Percentiles rank a stretch among this genome's conserved stretches.
phyloP scores from a whole-genome alignment of 2,888 invertebrate species.

The Hedychridium roseum region DNA sequence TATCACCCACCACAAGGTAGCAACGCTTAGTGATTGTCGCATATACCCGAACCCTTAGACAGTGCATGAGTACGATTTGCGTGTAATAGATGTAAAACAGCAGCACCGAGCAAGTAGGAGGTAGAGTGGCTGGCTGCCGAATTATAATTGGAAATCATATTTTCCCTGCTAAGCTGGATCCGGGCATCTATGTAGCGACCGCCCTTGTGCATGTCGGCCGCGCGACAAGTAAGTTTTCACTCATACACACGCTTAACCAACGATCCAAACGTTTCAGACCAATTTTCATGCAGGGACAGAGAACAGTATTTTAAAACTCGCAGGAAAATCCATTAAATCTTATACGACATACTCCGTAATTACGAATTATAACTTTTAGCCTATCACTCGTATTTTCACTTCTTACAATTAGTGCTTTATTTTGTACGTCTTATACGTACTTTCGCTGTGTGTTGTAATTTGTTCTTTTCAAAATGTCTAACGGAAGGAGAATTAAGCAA shows the following conservation, averaged over 20 bases:
- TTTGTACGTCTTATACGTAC: no score
- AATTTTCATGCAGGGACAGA: no score
- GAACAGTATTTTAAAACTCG: no score
- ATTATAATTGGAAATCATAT: conserved; percentile 54
- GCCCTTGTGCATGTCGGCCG: conserved; percentile 58
- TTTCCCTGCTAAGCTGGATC: conserved; percentile 59
- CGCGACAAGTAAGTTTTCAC: conserved; percentile 55
- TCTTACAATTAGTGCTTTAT: no score
- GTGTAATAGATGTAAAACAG: conserved; percentile 44
- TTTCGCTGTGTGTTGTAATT: no score
- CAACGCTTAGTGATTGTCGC: conserved; percentile 34
- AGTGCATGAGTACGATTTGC: conserved; percentile 43
- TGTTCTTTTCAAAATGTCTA: no score
- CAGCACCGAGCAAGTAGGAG: conserved; percentile 42
- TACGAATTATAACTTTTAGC: no score
- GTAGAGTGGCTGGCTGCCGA: conserved; percentile 45
- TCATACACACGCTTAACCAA: conserved; percentile 19
- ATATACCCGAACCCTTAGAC: no score
- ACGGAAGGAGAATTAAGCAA: no score
- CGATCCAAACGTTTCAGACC: conserved; percentile 10
- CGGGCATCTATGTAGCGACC: conserved; percentile 60
- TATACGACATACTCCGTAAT: no score
- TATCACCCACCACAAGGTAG: conserved; percentile 11
- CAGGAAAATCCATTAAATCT: no score
- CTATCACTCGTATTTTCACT: no score